phyloP scores from a whole-genome alignment of 2,113 vertebrate species.

The Salvator merianae region DNA sequence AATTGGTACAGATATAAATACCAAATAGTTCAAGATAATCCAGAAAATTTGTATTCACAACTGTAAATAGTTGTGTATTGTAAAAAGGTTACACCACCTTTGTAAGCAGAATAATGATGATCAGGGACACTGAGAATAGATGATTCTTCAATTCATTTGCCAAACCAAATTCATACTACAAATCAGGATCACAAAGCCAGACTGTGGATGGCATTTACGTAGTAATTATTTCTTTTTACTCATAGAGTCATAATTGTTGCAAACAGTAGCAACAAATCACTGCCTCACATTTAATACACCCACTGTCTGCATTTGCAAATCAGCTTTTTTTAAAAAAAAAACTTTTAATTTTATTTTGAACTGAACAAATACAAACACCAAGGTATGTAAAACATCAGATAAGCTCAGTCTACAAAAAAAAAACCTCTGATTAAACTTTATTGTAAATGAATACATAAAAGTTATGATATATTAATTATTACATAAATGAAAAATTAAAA shows the following conservation, averaged over 20 bases:
- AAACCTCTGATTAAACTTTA: no score
- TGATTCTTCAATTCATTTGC: not conserved
- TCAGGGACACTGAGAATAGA: not conserved
- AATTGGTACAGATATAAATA: not conserved
- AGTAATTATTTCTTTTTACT: not conserved
- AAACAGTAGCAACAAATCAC: not conserved
- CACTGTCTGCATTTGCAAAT: not conserved
- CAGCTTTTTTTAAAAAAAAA: not conserved
- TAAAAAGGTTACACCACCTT: not conserved
- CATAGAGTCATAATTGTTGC: not conserved
- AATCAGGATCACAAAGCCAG: not conserved
- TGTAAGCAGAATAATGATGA: not conserved
- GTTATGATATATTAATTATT: no score
- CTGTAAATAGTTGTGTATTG: no score
- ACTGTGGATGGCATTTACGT: not conserved
- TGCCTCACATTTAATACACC: not conserved
- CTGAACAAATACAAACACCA: not conserved
- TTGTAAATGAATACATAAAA: no score
- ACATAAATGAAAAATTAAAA: no score
- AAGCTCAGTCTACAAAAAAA: no score
- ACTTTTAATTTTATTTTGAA: not conserved
- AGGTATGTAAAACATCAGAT: no score
- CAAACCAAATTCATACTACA: not conserved
- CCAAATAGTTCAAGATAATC: not conserved
- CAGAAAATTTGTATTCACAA: not conserved